These are phyloP conservation scores for Brassicogethes aeneus DNA, from an alignment of 2,888 invertebrate genomes.

Conservation along the genomic window DNA sequence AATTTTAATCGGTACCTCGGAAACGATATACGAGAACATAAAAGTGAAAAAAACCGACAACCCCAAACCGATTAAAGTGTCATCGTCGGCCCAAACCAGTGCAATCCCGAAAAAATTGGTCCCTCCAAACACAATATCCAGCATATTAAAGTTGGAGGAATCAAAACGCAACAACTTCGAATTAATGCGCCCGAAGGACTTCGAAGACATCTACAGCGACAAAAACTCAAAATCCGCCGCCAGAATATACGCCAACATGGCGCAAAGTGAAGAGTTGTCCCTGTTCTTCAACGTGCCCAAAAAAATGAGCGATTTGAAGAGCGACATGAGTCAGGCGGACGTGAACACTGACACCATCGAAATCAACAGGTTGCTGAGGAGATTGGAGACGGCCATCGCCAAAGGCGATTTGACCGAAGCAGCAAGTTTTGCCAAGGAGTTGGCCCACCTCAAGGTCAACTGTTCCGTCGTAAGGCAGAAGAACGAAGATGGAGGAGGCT, in stretches of 20 bases:
- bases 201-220: constrained; percentile 44
- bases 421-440: constrained; percentile 64
- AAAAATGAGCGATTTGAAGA: constrained; percentile 28
- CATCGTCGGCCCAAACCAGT: constrained; percentile 50
- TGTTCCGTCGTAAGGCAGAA: constrained; percentile 57
- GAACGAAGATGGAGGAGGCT: constrained; percentile 16
- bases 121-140: constrained; percentile 16
- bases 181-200: constrained; percentile 48
- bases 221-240: constrained; percentile 27
- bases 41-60: constrained; percentile 36
- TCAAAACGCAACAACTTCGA: constrained; percentile 36
- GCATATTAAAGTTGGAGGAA: constrained; percentile 14
- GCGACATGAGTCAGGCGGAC: constrained; percentile 19
- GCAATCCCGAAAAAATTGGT: constrained; percentile 41
- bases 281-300: constrained; percentile 39
- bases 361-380: constrained; percentile 53
- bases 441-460: constrained; percentile 66
- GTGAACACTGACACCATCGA: constrained; percentile 49
- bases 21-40: constrained; percentile 41
- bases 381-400: constrained; percentile 69
- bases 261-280: constrained; percentile 32
- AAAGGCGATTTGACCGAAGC: constrained; percentile 68
- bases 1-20: constrained; percentile 36
- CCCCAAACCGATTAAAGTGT: constrained; percentile 44
- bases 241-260: constrained; percentile 44